Percentiles rank a stretch among this genome's conserved stretches.
These are phyloP conservation scores for Campoplex nolae DNA, from an alignment of 2,888 invertebrate genomes.

Conservation along the genomic window DNA sequence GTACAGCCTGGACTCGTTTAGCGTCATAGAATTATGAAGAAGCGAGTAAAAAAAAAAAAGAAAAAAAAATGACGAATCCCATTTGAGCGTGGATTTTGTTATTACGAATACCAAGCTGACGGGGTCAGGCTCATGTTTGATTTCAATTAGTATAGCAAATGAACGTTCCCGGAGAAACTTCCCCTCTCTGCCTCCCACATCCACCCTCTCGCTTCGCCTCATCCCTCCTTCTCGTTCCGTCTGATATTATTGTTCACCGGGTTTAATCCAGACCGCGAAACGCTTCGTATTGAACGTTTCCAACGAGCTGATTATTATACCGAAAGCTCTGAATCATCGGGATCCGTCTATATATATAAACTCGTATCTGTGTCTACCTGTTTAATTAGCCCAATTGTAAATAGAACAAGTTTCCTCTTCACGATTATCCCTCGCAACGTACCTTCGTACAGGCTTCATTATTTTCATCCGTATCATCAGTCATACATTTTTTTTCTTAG, in stretches of 20 bases:
- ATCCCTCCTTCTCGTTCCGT: not conserved
- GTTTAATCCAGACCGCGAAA: slow-evolving; percentile 57
- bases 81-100: slow-evolving; percentile 52
- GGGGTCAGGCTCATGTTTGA: slow-evolving; percentile 71
- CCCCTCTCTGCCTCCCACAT: slow-evolving; percentile 11
- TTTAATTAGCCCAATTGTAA: slow-evolving; percentile 63
- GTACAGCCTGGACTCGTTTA: slow-evolving; percentile 62
- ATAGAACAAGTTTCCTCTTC: slow-evolving; percentile 44
- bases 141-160: slow-evolving; percentile 78
- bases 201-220: not conserved
- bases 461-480: not conserved
- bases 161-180: slow-evolving; percentile 66
- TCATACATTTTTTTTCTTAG: not conserved
- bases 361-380: slow-evolving; percentile 15
- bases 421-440: not conserved
- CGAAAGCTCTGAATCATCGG: slow-evolving; percentile 36
- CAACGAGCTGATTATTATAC: slow-evolving; percentile 39
- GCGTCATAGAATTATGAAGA: slow-evolving; percentile 32
- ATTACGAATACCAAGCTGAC: slow-evolving; percentile 62
- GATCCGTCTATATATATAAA: not conserved
- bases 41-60: not conserved
- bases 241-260: slow-evolving; percentile 58
- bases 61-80: slow-evolving; percentile 50
- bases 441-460: not conserved
- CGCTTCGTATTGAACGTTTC: slow-evolving; percentile 61